A percentile compares a stretch with the other conserved stretches of the same genome.
phyloP scores from a whole-genome alignment of 2,888 invertebrate species.

The Spicauda simplicius region DNA sequence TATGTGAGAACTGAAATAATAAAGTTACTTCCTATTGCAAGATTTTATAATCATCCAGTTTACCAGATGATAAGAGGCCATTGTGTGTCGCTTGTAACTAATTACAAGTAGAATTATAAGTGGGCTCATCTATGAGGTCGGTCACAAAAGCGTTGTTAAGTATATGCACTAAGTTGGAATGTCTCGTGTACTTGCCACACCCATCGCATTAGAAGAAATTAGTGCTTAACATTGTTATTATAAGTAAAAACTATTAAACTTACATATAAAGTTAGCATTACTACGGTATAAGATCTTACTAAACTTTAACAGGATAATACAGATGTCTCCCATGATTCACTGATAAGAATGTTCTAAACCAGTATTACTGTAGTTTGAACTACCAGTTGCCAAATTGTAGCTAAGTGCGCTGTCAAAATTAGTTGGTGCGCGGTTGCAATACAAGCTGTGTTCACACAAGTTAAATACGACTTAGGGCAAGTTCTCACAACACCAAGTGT shows the following conservation, averaged over 20 bases:
- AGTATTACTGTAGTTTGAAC: conserved; percentile 24
- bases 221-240: too few relatives aligned
- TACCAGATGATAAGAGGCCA: too few relatives aligned
- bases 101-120: too few relatives aligned
- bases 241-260: neutral
- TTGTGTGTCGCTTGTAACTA: too few relatives aligned
- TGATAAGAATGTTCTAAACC: conserved; percentile 19
- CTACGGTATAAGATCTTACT: neutral
- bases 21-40: too few relatives aligned
- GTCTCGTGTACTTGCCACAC: too few relatives aligned
- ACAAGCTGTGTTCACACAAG: conserved; percentile 75
- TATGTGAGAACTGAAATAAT: too few relatives aligned
- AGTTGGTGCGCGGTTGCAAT: conserved; percentile 75
- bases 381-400: conserved; percentile 56
- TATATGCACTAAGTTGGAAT: too few relatives aligned
- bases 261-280: neutral
- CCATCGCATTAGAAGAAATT: too few relatives aligned
- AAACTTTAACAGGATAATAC: neutral
- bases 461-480: conserved; percentile 80
- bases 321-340: conserved; percentile 7
- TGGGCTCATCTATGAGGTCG: too few relatives aligned
- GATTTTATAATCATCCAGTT: too few relatives aligned
- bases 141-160: too few relatives aligned
- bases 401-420: conserved; percentile 74
- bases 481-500: conserved; percentile 61